These are phyloP conservation scores for Mesitornis unicolor DNA, from an alignment of 2,113 vertebrate genomes.

Conservation along the genomic window DNA sequence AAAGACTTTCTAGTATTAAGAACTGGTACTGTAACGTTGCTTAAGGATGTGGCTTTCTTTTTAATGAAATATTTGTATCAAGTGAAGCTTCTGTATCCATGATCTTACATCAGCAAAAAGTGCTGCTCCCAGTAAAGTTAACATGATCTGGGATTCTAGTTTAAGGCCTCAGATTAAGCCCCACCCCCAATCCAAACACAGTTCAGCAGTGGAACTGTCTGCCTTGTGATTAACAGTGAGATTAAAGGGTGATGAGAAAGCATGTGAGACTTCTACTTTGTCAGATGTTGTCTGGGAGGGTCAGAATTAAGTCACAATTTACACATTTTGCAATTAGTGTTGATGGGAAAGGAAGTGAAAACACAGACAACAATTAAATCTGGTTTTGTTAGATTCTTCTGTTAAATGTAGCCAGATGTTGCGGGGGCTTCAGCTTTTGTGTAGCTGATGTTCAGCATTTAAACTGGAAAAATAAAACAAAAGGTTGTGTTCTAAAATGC, in stretches of 20 bases:
- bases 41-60: not conserved
- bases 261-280: not conserved
- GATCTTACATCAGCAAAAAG: not conserved
- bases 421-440: not conserved
- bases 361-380: conserved; percentile 17
- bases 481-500: not conserved
- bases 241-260: not conserved
- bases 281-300: conserved; percentile 3
- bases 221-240: not conserved
- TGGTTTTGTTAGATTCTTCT: conserved; percentile 41
- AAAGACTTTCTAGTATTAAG: not conserved
- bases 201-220: not conserved
- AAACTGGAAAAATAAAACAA: not conserved
- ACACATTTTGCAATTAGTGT: conserved; percentile 33
- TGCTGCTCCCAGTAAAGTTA: not conserved
- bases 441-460: not conserved
- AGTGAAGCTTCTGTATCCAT: not conserved
- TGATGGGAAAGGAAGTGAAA: conserved; percentile 57
- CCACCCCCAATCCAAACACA: not conserved
- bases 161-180: not conserved
- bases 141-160: not conserved
- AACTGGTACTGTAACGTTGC: not conserved
- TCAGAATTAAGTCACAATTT: conserved; percentile 38
- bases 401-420: conserved; percentile 38
- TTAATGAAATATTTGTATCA: not conserved